Conservation (phyloP, 2,888 invertebrate species). For the Molanna angustata region DNA sequence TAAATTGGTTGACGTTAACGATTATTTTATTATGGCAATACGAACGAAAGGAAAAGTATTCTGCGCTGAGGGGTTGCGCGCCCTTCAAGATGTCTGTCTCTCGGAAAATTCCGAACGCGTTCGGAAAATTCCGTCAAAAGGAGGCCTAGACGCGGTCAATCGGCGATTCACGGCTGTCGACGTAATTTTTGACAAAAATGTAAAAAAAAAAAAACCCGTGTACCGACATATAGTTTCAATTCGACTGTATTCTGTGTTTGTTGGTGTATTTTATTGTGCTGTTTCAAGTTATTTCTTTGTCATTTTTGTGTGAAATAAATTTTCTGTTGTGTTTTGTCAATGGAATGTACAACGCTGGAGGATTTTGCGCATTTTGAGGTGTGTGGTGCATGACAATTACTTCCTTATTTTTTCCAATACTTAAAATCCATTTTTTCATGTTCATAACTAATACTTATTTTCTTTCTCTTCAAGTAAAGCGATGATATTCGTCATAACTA, state of each 20-base stretch:
- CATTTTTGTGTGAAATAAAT: constrained; percentile 11
- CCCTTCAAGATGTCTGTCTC: constrained; percentile 16
- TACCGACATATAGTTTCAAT: too few relatives aligned
- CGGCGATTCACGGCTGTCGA: constrained; percentile 15
- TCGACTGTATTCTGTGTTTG: neutral
- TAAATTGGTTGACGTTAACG: too few relatives aligned
- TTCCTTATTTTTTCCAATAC: too few relatives aligned
- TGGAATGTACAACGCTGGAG: constrained; percentile 16
- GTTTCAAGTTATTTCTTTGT: neutral
- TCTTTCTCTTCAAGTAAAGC: too few relatives aligned
- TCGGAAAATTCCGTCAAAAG: constrained; percentile 21
- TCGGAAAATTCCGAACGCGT: constrained; percentile 13
- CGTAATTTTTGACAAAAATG: constrained; percentile 18
- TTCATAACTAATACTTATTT: too few relatives aligned
- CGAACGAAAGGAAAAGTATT: too few relatives aligned
- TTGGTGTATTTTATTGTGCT: neutral
- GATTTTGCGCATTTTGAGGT: constrained; percentile 28
- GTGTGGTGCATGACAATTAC: too few relatives aligned
- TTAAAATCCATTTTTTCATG: too few relatives aligned
- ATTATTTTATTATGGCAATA: too few relatives aligned
- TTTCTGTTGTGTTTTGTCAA: constrained; percentile 27
- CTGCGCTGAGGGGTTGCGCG: too few relatives aligned
- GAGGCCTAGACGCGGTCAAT: constrained; percentile 30
- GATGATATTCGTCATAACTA: too few relatives aligned
- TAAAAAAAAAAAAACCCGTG: too few relatives aligned